Evolutionary conservation across 2,797 vertebrate species (phyloP).

Genomic region (Diglossa cyanea): DNA sequence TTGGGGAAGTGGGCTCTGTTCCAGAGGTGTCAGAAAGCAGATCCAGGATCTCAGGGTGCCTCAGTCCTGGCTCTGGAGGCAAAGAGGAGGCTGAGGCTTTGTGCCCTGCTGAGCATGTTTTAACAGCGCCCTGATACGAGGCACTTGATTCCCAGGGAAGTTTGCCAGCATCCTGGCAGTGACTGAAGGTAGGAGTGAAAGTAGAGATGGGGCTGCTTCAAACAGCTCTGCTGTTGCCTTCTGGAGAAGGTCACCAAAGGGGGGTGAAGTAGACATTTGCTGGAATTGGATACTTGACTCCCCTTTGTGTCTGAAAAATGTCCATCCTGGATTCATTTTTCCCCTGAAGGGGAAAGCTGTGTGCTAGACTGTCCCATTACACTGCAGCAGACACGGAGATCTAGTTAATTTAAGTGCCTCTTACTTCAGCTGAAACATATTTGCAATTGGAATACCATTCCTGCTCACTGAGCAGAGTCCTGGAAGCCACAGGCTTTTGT

Average conservation of each 20-base stretch:
- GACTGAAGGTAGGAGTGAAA: background rate
- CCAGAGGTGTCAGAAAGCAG: background rate
- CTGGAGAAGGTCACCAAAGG: background rate
- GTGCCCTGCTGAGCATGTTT: background rate
- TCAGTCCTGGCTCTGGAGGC: background rate
- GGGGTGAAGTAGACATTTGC: background rate
- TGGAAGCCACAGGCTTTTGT: conserved; percentile 28
- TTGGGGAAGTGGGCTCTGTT: background rate
- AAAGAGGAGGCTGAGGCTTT: background rate
- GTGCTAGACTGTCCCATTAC: background rate
- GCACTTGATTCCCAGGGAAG: background rate
- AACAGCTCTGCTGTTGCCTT: background rate
- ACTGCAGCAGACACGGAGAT: background rate
- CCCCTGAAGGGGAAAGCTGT: background rate
- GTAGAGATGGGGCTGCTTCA: background rate
- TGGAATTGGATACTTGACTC: background rate
- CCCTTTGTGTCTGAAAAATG: background rate
- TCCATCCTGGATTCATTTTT: background rate
- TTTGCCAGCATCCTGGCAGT: background rate
- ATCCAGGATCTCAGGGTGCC: background rate
- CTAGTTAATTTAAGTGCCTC: conserved; percentile 36
- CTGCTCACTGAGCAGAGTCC: conserved; percentile 7
- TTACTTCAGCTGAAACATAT: conserved; percentile 21
- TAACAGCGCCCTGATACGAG: background rate
- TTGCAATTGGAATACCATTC: conserved; percentile 19